Base-by-base conservation (phyloP, 2,888 invertebrate species). In the Dorcus hopei region DNA sequence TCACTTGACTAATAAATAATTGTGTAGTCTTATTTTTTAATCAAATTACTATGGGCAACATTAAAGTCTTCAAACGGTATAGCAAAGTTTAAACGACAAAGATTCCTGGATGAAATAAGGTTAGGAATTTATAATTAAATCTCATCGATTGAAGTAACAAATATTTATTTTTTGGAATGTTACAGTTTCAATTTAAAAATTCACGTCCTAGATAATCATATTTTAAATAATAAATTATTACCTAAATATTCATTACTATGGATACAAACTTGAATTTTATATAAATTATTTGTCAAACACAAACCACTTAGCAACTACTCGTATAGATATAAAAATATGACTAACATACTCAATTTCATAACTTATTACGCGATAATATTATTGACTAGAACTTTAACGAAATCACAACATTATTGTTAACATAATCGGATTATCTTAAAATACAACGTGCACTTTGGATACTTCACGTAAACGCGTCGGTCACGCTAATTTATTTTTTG, bases 151-250 rank as follows among this genome's bases (percentile, higher is more conserved):
- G 26, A 33, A 33, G 19, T 73, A 75, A 75, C 74, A 75, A 74
- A 74, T 72, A 70, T 75, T 74, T 75, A 75, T 74, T 75, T 75
- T 70, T 66, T 76, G 77, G 77, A 78, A 78, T 78, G 77, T 77
- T 76, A 75, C 74, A 74, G 65, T 65, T 45, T 45, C 9, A 45
- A 45, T 45, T 45, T 45, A 45, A n/a, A 19, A 62, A 63, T 59
- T 65, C 64, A 69, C 68, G 62, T 63, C 57, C 59, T 55, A 58
- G 63, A 51, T 59, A 62, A 62, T 58, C 64, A 67, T 67, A 65
- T 61, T 56, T 61, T 58, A 65, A 63, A 68, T 65, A 68, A 65
- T 62, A 61, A 63, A 62, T 40, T 61, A 62, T 62, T 58, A 62
- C 57, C 58, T 58, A 62, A 52, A 62, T 45, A 16, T 19, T 45